Percentiles rank a stretch among this genome's conserved stretches.
Conservation (phyloP, 2,888 invertebrate species). For the Metellina segmentata region DNA sequence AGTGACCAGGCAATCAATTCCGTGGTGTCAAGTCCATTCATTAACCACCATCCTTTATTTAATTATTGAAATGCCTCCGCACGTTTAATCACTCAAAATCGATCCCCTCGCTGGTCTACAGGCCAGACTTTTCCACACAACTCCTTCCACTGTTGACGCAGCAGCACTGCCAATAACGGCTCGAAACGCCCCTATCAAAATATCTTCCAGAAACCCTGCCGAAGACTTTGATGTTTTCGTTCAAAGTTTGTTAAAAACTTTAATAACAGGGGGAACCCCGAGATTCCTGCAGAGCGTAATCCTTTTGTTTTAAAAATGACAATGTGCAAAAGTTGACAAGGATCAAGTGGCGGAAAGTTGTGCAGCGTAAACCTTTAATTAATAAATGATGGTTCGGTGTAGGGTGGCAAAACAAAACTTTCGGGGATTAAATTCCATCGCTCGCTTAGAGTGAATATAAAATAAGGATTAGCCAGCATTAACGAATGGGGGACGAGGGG, state of each 20-base stretch:
- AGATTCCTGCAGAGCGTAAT: not conserved
- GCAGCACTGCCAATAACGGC: not conserved
- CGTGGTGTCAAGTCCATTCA: constrained; percentile 3
- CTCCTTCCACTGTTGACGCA: not conserved
- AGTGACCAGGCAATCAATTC: constrained; percentile 6
- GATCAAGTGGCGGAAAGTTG: not conserved
- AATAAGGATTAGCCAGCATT: constrained; percentile 37
- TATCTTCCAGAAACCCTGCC: not conserved
- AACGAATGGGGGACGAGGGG: not conserved
- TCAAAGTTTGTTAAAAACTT: constrained; percentile 21
- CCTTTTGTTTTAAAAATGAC: constrained; percentile 31
- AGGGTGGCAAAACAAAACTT: constrained; percentile 21
- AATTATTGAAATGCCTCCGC: constrained; percentile 27
- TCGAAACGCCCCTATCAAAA: not conserved
- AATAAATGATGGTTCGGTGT: constrained; percentile 39
- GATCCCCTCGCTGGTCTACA: not conserved
- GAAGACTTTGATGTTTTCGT: not conserved
- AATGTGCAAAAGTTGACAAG: constrained; percentile 23
- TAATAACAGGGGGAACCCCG: not conserved
- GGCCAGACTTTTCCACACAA: not conserved
- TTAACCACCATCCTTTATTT: constrained; percentile 21
- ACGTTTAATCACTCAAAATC: constrained; percentile 21
- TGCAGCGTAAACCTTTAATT: constrained; percentile 45
- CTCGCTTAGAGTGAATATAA: constrained; percentile 7
- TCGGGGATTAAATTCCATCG: constrained; percentile 36